Conservation (phyloP, 2,113 vertebrate genomes). For the Mustela nigripes region DNA sequence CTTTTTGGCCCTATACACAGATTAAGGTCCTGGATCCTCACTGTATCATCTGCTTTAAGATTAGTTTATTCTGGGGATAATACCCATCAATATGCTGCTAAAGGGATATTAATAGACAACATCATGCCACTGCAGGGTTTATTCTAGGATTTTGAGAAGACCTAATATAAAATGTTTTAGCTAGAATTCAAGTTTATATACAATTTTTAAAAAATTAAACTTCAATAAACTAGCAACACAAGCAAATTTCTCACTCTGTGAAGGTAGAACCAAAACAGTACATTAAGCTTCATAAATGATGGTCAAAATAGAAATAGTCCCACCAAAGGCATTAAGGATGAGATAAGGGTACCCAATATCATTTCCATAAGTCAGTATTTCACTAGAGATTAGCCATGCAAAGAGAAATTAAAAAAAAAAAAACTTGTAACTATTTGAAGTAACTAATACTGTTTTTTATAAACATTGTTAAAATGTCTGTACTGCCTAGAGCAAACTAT, state of each 20-base stretch:
- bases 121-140: not conserved
- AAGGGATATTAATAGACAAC: not conserved
- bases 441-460: not conserved
- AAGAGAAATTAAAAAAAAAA: not conserved
- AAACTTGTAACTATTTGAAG: not conserved
- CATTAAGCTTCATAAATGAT: not conserved
- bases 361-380: not conserved
- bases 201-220: not conserved
- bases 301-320: not conserved
- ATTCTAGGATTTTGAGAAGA: not conserved
- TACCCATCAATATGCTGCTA: not conserved
- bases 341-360: not conserved
- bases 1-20: not conserved
- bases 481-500: too few species aligned
- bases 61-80: not conserved
- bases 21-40: not conserved
- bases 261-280: not conserved
- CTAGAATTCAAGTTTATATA: not conserved
- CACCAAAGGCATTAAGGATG: not conserved
- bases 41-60: not conserved
- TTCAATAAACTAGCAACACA: not conserved
- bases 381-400: not conserved
- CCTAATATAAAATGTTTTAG: not conserved
- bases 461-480: too few species aligned
- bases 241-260: not conserved